Evolutionary conservation across 2,888 invertebrate genomes (phyloP).

Genomic region (Cryptus armator): DNA sequence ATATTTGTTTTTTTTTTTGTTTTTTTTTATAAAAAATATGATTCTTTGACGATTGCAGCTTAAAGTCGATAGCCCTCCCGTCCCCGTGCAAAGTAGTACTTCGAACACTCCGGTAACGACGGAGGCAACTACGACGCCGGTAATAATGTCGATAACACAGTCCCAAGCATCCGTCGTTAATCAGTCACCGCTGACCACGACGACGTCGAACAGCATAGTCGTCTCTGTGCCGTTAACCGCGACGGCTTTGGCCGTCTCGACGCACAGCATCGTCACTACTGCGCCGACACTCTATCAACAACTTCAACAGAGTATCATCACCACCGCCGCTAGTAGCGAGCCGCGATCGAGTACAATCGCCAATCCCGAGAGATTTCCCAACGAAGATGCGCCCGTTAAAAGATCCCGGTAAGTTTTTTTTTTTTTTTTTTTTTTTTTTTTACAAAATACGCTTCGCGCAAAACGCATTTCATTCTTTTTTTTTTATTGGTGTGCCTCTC

Average conservation of each 20-base stretch:
- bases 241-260: slow-evolving; percentile 82
- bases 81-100: slow-evolving; percentile 74
- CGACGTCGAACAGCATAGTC: slow-evolving; percentile 86
- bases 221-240: slow-evolving; percentile 89
- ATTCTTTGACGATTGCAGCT: slow-evolving; percentile 71
- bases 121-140: slow-evolving; percentile 80
- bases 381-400: slow-evolving; percentile 83
- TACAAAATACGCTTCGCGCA: background rate
- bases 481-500: background rate
- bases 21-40: background rate
- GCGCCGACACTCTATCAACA: slow-evolving; percentile 84
- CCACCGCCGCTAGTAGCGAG: slow-evolving; percentile 75
- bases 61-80: slow-evolving; percentile 79
- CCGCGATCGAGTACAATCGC: slow-evolving; percentile 80
- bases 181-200: slow-evolving; percentile 76
- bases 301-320: slow-evolving; percentile 81
- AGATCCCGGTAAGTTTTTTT: slow-evolving; percentile 86
- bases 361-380: slow-evolving; percentile 85
- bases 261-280: slow-evolving; percentile 79
- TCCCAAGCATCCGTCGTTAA: slow-evolving; percentile 77
- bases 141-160: slow-evolving; percentile 82
- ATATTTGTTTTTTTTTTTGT: background rate
- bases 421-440: background rate
- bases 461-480: background rate
- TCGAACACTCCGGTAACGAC: slow-evolving; percentile 75